A percentile compares a stretch with the other conserved stretches of the same genome.
These are phyloP conservation scores for Pan troglodytes DNA, from an alignment of 2,113 vertebrate genomes.

Conservation along the genomic window DNA sequence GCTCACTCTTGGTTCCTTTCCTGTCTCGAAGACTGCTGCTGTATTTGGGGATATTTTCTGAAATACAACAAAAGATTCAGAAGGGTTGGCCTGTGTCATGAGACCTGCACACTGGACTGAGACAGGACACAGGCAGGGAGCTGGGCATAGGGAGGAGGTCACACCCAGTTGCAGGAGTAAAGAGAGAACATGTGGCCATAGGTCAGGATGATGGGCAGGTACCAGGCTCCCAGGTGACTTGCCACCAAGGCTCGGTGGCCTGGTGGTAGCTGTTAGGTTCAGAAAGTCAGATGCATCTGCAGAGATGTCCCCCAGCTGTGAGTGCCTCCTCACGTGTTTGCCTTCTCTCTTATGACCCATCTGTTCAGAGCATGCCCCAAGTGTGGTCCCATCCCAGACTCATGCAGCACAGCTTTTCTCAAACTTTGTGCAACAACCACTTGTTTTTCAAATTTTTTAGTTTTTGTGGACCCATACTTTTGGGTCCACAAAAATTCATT, in stretches of 20 bases:
- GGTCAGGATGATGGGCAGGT: not conserved
- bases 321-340: rapidly evolving
- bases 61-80: not conserved
- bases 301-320: not conserved
- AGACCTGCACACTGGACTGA: rapidly evolving
- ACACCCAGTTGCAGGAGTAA: not conserved
- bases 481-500: not conserved
- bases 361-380: not conserved
- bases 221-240: not conserved
- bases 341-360: not conserved
- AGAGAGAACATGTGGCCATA: rapidly evolving
- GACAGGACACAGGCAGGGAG: too few relatives aligned
- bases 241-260: rapidly evolving
- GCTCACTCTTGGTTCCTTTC: not conserved
- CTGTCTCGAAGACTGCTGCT: not conserved
- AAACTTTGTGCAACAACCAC: not conserved
- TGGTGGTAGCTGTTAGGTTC: not conserved
- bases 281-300: not conserved
- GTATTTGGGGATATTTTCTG: not conserved
- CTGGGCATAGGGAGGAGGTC: not conserved
- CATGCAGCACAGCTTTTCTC: rapidly evolving
- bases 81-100: not conserved
- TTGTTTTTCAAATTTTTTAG: not conserved
- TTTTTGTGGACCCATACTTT: not conserved
- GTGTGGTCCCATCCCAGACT: rapidly evolving